A percentile compares a stretch with the other conserved stretches of the same genome.
These are phyloP conservation scores for Poeciliopsis occidentalis DNA, from an alignment of 2,113 vertebrate species.

Conservation along the genomic window DNA sequence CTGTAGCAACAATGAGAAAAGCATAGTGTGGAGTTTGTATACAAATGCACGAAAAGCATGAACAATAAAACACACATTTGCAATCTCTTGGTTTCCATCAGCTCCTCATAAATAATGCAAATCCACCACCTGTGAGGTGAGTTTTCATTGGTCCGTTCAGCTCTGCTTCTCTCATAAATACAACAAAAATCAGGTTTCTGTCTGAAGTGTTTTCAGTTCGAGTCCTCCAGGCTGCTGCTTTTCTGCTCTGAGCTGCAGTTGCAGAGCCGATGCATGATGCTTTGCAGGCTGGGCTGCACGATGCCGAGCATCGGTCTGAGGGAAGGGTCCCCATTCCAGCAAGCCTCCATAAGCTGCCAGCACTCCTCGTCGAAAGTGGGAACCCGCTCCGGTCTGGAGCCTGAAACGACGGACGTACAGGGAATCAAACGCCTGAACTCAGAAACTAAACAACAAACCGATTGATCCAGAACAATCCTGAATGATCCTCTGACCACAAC, in stretches of 20 bases:
- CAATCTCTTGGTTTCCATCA: slow-evolving; percentile 52
- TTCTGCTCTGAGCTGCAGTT: slow-evolving; percentile 74
- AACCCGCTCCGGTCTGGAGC: slow-evolving; percentile 90
- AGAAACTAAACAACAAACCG: no score
- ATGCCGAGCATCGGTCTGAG: slow-evolving; percentile 93
- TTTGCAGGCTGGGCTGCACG: slow-evolving; percentile 92
- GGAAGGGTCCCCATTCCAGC: slow-evolving; percentile 93
- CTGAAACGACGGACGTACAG: slow-evolving; percentile 64
- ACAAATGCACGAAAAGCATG: slow-evolving; percentile 73
- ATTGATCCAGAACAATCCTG: no score
- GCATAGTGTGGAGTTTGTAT: slow-evolving; percentile 61
- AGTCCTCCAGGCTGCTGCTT: slow-evolving; percentile 86
- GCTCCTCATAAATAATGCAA: slow-evolving; percentile 76
- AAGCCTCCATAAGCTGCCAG: slow-evolving; percentile 99
- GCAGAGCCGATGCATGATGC: slow-evolving; percentile 93
- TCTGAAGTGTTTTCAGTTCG: slow-evolving; percentile 82
- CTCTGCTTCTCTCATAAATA: slow-evolving; percentile 62
- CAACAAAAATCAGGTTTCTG: slow-evolving; percentile 22
- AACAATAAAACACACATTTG: slow-evolving; percentile 67
- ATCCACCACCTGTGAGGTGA: slow-evolving; percentile 53
- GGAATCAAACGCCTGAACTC: neutral
- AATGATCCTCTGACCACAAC: no score
- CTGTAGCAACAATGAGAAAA: slow-evolving; percentile 50
- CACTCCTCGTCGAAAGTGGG: slow-evolving; percentile 92
- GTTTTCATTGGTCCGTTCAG: slow-evolving; percentile 9